Evolutionary conservation across 2,888 invertebrate genomes (phyloP), one percentile per base, ranked within the genome.

Genomic region (Polylopha cassiicola): DNA sequence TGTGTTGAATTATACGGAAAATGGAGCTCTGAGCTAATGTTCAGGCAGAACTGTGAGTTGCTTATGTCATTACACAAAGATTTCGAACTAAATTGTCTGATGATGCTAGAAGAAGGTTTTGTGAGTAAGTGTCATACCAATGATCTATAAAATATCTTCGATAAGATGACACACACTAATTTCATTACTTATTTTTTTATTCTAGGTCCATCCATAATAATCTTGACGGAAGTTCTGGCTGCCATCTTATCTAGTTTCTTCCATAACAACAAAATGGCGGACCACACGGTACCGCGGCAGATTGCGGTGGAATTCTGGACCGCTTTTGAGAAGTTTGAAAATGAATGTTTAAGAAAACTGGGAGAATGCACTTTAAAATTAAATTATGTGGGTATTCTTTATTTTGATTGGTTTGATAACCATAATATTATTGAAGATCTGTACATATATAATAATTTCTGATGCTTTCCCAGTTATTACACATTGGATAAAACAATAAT

Each of bases 211-310:
- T 81, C 85, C 33, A 72, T 74, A 39, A 63, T 76, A 47, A 65
- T 60, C 0, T 43, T 86, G 14, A 61, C 74, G 0, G 81, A 84
- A 65, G 60, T 79, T 0, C 39, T 84, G 21, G 66, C 80, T 0
- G 65, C 77, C 61, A 73, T 86, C 43, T 69, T 85, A 57, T 78
- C 71, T 0, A 69, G 66, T 3, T 73, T 76, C 49, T 53, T 84
- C 4, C 52, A 61, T 3, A 58, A 77, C 52, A 80, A 64, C 65
- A 86, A 81, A 46, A 84, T 86, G 81, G 78, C 84, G 15, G 85
- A 86, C 39, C 85, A 86, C 45, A 76, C 80, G 0, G 78, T 86
- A 0, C 77, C 86, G 0, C 43, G 61, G 9, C 66, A 66, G n/a
- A 60, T 85, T 3, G 73, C 80, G 0, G 69, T 75, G 22, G 81